phyloP scores from a whole-genome alignment of 2,797 vertebrate genomes.

The Malurus leucopterus region DNA sequence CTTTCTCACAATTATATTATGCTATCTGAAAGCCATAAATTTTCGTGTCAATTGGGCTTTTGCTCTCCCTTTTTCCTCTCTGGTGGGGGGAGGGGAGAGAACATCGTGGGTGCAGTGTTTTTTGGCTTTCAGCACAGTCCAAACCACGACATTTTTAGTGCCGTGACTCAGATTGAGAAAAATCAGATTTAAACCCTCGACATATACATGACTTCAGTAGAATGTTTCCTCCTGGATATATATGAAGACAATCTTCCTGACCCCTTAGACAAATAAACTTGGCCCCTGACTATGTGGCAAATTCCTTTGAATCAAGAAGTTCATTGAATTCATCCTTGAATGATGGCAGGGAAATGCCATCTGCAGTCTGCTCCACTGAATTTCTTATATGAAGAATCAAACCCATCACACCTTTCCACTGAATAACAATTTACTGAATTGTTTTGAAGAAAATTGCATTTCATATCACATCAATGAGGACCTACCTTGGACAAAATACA shows the following conservation, averaged over 20 bases:
- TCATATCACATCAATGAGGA: neutral
- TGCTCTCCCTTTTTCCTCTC: no score
- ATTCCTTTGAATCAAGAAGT: neutral
- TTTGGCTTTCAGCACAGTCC: no score
- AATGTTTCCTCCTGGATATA: rapidly evolving
- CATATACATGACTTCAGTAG: neutral
- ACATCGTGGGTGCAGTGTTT: no score
- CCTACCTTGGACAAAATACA: neutral
- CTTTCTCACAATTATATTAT: no score
- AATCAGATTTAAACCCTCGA: no score
- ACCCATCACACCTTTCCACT: neutral
- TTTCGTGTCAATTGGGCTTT: no score
- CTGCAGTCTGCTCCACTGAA: neutral
- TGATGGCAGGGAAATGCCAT: neutral
- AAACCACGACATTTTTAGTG: no score
- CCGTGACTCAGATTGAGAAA: no score
- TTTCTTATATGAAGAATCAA: neutral
- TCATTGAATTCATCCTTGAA: neutral
- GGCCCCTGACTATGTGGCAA: neutral
- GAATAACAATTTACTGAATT: neutral
- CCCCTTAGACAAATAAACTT: neutral
- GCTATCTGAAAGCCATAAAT: no score
- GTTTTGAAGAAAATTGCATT: neutral
- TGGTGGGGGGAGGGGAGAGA: no score
- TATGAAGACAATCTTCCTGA: neutral